These are phyloP conservation scores for Leuciscus waleckii DNA, from an alignment of 2,797 vertebrate species.

Conservation along the genomic window DNA sequence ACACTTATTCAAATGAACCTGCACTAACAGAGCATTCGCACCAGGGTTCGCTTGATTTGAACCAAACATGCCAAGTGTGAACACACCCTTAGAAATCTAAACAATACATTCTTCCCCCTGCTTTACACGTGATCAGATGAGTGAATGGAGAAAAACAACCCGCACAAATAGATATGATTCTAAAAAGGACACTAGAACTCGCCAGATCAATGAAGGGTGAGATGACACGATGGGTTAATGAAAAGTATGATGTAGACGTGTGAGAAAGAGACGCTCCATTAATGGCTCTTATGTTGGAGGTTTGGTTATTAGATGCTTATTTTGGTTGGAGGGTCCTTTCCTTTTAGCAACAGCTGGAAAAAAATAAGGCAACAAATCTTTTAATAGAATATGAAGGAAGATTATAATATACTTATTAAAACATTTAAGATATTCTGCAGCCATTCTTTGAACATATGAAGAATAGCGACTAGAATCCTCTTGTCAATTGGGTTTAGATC, in stretches of 20 bases:
- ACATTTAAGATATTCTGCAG: conserved; percentile 19
- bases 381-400: conserved; percentile 18
- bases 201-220: neutral
- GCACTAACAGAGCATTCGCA: neutral
- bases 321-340: neutral
- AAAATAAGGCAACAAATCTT: neutral
- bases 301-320: neutral
- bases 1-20: too few relatives aligned
- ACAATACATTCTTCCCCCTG: conserved; percentile 8
- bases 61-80: neutral
- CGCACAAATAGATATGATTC: conserved; percentile 1
- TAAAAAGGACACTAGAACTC: conserved; percentile 1
- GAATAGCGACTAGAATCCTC: conserved; percentile 44
- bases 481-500: conserved; percentile 57
- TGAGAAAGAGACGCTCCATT: conserved; percentile 20
- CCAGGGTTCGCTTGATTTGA: neutral
- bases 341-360: conserved; percentile 8
- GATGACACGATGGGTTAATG: conserved; percentile 34
- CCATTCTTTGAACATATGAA: conserved; percentile 40
- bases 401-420: conserved; percentile 32
- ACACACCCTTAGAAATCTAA: neutral
- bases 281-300: neutral
- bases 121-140: conserved; percentile 19
- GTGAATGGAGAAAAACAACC: neutral
- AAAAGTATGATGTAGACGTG: conserved; percentile 22